A percentile compares a stretch with the other conserved stretches of the same genome.
phyloP scores from a whole-genome alignment of 2,888 invertebrate species.

The Gordius sp. region DNA sequence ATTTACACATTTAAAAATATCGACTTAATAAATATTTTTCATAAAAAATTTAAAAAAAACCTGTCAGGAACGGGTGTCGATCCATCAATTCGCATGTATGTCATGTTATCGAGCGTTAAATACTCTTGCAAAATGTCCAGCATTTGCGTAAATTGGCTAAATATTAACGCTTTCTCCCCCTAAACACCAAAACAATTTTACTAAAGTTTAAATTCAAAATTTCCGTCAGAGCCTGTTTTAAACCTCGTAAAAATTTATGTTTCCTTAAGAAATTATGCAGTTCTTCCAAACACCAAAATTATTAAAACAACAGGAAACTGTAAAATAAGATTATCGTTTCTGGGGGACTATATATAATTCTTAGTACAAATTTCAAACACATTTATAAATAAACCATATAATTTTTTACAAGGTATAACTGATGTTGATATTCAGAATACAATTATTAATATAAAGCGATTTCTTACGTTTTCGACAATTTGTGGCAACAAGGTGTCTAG shows the following conservation, averaged over 20 bases:
- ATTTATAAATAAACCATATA: too few relatives aligned
- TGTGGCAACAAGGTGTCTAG: slow-evolving; percentile 49
- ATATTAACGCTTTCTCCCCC: slow-evolving; percentile 48
- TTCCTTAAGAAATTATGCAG: too few relatives aligned
- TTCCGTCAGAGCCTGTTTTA: too few relatives aligned
- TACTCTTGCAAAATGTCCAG: slow-evolving; percentile 70
- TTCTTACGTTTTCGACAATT: slow-evolving; percentile 34
- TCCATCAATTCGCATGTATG: slow-evolving; percentile 60
- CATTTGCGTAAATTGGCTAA: slow-evolving; percentile 86
- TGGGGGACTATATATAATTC: too few relatives aligned
- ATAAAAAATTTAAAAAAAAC: slow-evolving; percentile 27
- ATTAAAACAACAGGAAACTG: too few relatives aligned
- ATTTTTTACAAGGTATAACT: too few relatives aligned
- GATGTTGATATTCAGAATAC: too few relatives aligned
- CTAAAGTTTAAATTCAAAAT: too few relatives aligned
- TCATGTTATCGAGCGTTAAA: slow-evolving; percentile 43
- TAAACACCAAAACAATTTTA: slow-evolving; percentile 20
- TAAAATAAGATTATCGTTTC: too few relatives aligned
- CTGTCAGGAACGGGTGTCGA: slow-evolving; percentile 54
- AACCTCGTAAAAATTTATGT: too few relatives aligned
- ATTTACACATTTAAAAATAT: not conserved
- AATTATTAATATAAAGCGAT: not conserved
- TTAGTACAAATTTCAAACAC: too few relatives aligned
- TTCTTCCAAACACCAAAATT: too few relatives aligned
- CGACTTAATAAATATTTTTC: slow-evolving; percentile 17